Conservation (phyloP, 2,888 invertebrate genomes). For the Palloptera scutellata region DNA sequence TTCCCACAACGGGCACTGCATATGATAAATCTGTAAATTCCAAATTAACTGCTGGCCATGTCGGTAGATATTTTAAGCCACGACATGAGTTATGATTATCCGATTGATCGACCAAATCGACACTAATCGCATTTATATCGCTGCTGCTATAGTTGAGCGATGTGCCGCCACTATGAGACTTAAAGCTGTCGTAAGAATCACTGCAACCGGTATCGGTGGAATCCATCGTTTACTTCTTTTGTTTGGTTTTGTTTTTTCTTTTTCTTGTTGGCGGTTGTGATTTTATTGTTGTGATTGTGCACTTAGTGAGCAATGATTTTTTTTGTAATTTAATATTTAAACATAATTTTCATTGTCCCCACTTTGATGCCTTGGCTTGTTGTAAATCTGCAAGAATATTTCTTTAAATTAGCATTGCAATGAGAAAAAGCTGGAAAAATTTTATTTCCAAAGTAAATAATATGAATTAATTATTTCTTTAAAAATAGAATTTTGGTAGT, state of each 20-base stretch:
- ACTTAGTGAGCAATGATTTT: neutral
- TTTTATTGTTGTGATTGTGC: neutral
- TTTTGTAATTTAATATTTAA: no score
- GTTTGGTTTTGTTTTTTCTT: neutral
- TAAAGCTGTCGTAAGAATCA: constrained; percentile 44
- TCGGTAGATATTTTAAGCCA: constrained; percentile 70
- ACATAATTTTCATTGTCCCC: no score
- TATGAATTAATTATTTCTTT: no score
- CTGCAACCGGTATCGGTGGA: constrained; percentile 42
- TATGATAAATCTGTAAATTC: constrained; percentile 85
- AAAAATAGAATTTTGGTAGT: no score
- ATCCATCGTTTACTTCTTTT: constrained; percentile 33
- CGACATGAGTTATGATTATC: constrained; percentile 72
- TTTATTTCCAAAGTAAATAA: no score
- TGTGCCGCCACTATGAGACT: constrained; percentile 43
- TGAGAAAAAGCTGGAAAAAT: no score
- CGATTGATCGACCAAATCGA: constrained; percentile 50
- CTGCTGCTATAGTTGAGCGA: constrained; percentile 54
- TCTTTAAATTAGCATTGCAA: no score
- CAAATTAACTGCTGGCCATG: constrained; percentile 78
- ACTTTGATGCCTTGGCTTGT: no score
- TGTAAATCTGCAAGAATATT: no score
- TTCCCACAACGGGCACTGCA: constrained; percentile 75
- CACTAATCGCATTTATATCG: constrained; percentile 60
- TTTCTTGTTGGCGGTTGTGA: neutral